A percentile compares a stretch with the other conserved stretches of the same genome.
These are phyloP conservation scores for Lepus oiostolus DNA, from an alignment of 2,797 vertebrate species.

Conservation along the genomic window DNA sequence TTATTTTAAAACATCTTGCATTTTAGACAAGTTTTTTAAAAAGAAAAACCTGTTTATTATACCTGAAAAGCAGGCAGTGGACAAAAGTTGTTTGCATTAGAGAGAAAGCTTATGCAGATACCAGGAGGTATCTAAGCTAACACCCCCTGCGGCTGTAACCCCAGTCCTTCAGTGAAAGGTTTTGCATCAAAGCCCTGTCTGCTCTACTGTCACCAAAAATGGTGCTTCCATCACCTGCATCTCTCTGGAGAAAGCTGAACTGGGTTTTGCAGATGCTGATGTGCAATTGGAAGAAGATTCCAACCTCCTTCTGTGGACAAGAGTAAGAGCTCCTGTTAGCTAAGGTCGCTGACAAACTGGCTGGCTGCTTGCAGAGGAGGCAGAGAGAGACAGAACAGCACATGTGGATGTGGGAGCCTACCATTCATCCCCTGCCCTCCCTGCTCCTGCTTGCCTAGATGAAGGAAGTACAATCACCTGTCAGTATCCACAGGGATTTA, in stretches of 20 bases:
- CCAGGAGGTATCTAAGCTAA: neutral
- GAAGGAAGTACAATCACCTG: neutral
- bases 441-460: neutral
- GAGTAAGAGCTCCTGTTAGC: neutral
- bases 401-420: rapidly evolving
- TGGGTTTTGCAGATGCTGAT: neutral
- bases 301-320: neutral
- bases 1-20: neutral
- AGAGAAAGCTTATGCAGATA: neutral
- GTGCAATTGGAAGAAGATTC: neutral
- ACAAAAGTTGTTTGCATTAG: neutral
- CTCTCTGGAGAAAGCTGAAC: neutral
- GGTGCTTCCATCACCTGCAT: rapidly evolving
- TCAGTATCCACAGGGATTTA: too few species aligned
- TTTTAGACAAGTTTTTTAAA: slow-evolving; percentile 13
- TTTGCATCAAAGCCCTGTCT: neutral
- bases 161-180: neutral
- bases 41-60: slow-evolving; percentile 8
- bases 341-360: neutral
- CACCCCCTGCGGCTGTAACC: neutral
- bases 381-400: neutral
- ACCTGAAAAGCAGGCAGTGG: neutral
- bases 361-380: neutral
- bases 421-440: too few species aligned
- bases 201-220: neutral